Evolutionary conservation across 2,113 vertebrate genomes (phyloP).

Genomic region (Hiodon alosoides): DNA sequence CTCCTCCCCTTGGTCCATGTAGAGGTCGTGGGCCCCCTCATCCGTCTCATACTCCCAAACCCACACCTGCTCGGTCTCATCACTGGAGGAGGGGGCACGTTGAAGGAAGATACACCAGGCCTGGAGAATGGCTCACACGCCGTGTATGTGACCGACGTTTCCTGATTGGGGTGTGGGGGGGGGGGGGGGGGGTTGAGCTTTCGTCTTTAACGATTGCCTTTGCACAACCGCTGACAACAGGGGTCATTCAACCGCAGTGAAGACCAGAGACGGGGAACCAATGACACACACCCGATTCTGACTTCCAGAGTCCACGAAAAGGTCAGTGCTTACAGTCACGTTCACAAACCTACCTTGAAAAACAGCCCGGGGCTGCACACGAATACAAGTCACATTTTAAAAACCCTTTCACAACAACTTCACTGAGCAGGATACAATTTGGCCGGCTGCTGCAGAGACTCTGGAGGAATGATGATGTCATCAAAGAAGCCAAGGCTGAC

Average conservation of each 20-base stretch:
- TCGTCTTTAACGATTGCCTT: too few species aligned
- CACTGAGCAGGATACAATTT: constrained; percentile 86
- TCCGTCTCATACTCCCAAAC: constrained; percentile 98
- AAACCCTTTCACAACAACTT: neutral
- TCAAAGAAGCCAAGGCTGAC: constrained; percentile 94
- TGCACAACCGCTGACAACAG: too few species aligned
- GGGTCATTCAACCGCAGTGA: too few species aligned
- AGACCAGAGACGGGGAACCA: too few species aligned
- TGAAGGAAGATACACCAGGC: constrained; percentile 53
- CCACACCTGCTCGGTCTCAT: constrained; percentile 95
- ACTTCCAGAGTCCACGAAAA: too few species aligned
- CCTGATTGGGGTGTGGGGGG: neutral
- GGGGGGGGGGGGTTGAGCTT: too few species aligned
- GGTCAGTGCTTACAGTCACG: too few species aligned
- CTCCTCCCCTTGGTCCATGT: constrained; percentile 96
- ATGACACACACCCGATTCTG: too few species aligned
- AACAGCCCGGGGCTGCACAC: too few species aligned
- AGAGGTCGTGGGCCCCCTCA: constrained; percentile 93
- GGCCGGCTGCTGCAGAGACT: constrained; percentile 91
- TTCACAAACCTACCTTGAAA: too few species aligned
- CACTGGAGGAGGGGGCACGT: constrained; percentile 57
- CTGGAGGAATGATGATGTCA: constrained; percentile 89
- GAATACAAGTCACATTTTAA: too few species aligned
- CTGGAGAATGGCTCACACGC: neutral
- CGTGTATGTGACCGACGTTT: neutral